Evolutionary conservation across 2,888 invertebrate genomes (phyloP).

Genomic region (Candidula unifasciata): DNA sequence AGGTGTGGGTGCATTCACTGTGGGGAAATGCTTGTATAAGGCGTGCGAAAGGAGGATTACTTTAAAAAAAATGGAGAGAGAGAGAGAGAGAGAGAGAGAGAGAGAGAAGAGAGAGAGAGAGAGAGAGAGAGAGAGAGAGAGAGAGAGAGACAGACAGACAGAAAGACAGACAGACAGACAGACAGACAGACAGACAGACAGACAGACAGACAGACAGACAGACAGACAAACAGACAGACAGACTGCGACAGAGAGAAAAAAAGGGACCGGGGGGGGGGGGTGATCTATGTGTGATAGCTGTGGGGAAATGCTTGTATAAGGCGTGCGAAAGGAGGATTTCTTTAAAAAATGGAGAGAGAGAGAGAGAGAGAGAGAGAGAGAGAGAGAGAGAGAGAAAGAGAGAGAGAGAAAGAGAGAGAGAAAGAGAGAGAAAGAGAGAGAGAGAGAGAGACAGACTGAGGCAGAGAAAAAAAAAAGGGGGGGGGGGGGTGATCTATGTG

Average conservation of each 20-base stretch:
- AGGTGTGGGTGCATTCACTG: no score
- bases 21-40: not conserved
- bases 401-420: not conserved
- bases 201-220: not conserved
- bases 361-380: constrained; percentile 10
- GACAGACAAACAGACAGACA: no score
- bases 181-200: not conserved
- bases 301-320: no score
- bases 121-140: not conserved
- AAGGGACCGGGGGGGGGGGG: no score
- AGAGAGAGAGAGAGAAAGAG: not conserved
- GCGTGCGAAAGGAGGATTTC: no score
- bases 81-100: constrained; percentile 11
- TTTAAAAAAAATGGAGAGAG: no score
- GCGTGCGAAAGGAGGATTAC: not conserved
- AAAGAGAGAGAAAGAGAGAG: not conserved
- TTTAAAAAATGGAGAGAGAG: no score
- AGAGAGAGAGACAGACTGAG: constrained; percentile 5
- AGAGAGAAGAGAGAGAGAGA: not conserved
- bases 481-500: no score
- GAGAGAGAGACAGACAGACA: no score
- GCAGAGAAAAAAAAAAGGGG: not conserved
- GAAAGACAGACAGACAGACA: no score
- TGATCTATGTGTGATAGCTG: no score
- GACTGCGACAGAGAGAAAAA: no score